These are phyloP conservation scores for Megalops cyprinoides DNA, from an alignment of 2,797 vertebrate genomes.

Conservation along the genomic window DNA sequence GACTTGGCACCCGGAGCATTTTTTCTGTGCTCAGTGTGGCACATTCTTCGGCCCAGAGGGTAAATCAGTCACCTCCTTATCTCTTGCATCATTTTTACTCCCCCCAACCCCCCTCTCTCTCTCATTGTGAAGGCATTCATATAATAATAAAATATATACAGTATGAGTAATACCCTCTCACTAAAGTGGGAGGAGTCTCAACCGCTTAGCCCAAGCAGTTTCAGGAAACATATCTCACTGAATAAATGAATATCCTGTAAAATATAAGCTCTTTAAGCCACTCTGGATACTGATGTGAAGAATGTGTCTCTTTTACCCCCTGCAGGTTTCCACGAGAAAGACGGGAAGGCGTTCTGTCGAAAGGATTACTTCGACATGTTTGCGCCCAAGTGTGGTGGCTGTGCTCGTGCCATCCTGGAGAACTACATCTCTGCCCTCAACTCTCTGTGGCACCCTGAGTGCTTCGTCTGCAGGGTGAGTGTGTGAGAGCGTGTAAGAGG, in stretches of 20 bases:
- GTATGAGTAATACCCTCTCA: too few relatives aligned
- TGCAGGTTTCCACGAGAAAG: constrained; percentile 95
- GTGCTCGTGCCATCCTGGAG: constrained; percentile 93
- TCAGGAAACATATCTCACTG: too few relatives aligned
- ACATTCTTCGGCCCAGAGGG: constrained; percentile 97
- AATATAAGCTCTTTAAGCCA: too few relatives aligned
- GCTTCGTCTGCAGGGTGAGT: constrained; percentile 97
- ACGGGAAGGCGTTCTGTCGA: constrained; percentile 96
- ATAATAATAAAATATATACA: too few relatives aligned
- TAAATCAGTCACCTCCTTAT: constrained; percentile 59
- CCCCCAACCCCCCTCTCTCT: background rate
- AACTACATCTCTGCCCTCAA: constrained; percentile 99
- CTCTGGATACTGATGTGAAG: too few relatives aligned
- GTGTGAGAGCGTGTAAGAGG: background rate
- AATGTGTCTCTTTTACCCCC: background rate
- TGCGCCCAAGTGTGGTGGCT: constrained; percentile 96
- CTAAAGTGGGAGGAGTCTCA: too few relatives aligned
- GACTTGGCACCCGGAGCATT: constrained; percentile 99
- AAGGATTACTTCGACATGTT: constrained; percentile 99
- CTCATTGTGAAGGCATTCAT: too few relatives aligned
- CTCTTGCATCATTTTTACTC: background rate
- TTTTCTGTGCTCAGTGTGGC: constrained; percentile 98
- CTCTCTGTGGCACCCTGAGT: constrained; percentile 96
- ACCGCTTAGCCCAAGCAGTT: too few relatives aligned
- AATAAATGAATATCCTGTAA: too few relatives aligned